A percentile compares a stretch with the other conserved stretches of the same genome.
These are phyloP conservation scores for Actias luna DNA, from an alignment of 2,888 invertebrate species.

Conservation along the genomic window DNA sequence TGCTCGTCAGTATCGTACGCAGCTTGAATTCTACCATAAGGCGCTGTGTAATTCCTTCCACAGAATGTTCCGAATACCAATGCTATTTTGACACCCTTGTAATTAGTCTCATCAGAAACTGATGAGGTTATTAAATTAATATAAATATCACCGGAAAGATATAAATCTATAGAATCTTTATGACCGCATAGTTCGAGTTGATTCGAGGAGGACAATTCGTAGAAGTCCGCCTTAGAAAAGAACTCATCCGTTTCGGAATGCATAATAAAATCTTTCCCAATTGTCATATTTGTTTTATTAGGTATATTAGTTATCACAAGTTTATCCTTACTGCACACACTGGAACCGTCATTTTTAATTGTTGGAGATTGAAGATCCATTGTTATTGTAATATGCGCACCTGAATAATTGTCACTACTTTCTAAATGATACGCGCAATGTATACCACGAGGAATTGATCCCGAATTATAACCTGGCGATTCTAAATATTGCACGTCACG, in stretches of 20 bases:
- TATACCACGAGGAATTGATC: conserved; percentile 54
- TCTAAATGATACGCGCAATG: conserved; percentile 59
- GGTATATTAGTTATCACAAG: conserved; percentile 47
- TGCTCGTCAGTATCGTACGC: conserved; percentile 26
- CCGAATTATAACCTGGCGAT: conserved; percentile 58
- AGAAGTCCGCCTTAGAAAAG: conserved; percentile 39
- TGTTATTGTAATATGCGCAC: conserved; percentile 49
- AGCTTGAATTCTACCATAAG: conserved; percentile 85
- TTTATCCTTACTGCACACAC: conserved; percentile 58
- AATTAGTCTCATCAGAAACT: conserved; percentile 40
- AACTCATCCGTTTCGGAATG: conserved; percentile 40
- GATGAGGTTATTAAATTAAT: conserved; percentile 56
- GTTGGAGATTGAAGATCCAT: conserved; percentile 51
- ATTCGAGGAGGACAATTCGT: conserved; percentile 33
- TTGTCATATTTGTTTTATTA: conserved; percentile 38
- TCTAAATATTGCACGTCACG: conserved; percentile 40
- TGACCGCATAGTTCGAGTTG: conserved; percentile 51
- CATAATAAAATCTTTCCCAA: conserved; percentile 54
- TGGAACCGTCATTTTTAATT: conserved; percentile 27
- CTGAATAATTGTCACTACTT: conserved; percentile 25
- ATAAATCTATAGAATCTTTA: conserved; percentile 52
- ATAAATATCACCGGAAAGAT: conserved; percentile 46
- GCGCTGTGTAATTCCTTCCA: conserved; percentile 84
- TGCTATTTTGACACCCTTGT: conserved; percentile 86
- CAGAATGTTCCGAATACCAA: conserved; percentile 77